phyloP scores from a whole-genome alignment of 1,140 invertebrate species.

The Temnothorax curvispinosus region DNA sequence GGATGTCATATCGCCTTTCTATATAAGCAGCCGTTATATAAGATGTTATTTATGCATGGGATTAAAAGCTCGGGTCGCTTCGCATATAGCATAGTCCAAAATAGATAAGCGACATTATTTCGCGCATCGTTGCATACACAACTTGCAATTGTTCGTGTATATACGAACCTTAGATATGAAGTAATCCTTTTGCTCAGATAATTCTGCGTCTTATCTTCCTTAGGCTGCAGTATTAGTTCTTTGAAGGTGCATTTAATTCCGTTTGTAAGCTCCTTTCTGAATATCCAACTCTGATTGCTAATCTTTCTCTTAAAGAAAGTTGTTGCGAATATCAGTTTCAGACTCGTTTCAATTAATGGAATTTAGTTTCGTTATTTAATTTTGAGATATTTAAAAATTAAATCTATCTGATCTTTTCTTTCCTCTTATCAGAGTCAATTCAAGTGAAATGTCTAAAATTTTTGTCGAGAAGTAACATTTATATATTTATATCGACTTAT shows the following conservation, averaged over 20 bases:
- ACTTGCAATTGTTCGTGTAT: constrained; percentile 39
- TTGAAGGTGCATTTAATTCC: constrained; percentile 27
- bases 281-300: constrained; percentile 14
- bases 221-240: neutral
- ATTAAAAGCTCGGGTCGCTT: constrained; percentile 33
- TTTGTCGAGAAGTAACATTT: neutral
- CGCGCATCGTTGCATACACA: constrained; percentile 30
- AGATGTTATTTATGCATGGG: constrained; percentile 9
- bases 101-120: constrained; percentile 53
- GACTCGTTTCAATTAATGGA: constrained; percentile 1
- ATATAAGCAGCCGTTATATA: constrained; percentile 1
- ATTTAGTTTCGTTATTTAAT: neutral
- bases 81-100: neutral
- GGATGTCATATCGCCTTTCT: neutral
- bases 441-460: neutral
- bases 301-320: constrained; percentile 29
- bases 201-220: constrained; percentile 25
- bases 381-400: constrained; percentile 2
- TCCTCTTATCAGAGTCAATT: neutral
- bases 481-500: neutral
- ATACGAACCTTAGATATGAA: constrained; percentile 7
- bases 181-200: constrained; percentile 35
- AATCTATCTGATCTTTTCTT: neutral
- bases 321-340: neutral
- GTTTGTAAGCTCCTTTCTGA: neutral